Conservation (phyloP, 2,888 invertebrate species). For the Dasypolia templi region DNA sequence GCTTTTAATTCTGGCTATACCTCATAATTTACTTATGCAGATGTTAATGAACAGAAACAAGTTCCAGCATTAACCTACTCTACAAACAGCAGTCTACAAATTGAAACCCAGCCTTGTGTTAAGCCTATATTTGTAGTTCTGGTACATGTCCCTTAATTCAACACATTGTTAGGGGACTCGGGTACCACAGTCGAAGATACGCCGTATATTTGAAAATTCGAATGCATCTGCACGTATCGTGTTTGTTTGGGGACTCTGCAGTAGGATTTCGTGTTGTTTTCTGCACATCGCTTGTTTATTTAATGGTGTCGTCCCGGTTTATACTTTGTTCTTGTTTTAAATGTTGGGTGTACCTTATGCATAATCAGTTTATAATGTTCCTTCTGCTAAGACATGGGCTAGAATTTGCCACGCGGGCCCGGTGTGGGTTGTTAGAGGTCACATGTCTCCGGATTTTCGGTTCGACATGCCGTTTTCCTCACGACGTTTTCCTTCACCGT, state of each 20-base stretch:
- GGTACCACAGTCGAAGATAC: slow-evolving; percentile 35
- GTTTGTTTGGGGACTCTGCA: slow-evolving; percentile 36
- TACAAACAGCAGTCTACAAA: slow-evolving; percentile 22
- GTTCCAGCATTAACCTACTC: neutral
- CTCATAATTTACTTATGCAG: neutral
- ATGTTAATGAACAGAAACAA: neutral
- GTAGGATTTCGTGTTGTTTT: slow-evolving; percentile 44
- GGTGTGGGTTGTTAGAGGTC: too few relatives aligned
- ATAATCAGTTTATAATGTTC: too few relatives aligned
- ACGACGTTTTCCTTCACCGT: too few relatives aligned
- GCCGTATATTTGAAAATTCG: slow-evolving; percentile 58
- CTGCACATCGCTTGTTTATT: slow-evolving; percentile 26
- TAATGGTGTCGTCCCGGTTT: slow-evolving; percentile 22
- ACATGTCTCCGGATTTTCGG: too few relatives aligned
- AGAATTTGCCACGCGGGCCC: too few relatives aligned
- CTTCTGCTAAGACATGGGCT: too few relatives aligned
- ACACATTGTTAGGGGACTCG: slow-evolving; percentile 53
- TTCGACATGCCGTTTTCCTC: too few relatives aligned
- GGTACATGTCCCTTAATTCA: slow-evolving; percentile 45
- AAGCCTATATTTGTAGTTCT: slow-evolving; percentile 39
- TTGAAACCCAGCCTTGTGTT: slow-evolving; percentile 30
- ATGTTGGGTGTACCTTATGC: too few relatives aligned
- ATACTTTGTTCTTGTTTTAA: slow-evolving; percentile 4
- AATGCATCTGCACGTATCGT: slow-evolving; percentile 60
- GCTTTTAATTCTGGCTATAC: neutral